Conservation (phyloP, 2,888 invertebrate species). For the Parnassius glacialis region DNA sequence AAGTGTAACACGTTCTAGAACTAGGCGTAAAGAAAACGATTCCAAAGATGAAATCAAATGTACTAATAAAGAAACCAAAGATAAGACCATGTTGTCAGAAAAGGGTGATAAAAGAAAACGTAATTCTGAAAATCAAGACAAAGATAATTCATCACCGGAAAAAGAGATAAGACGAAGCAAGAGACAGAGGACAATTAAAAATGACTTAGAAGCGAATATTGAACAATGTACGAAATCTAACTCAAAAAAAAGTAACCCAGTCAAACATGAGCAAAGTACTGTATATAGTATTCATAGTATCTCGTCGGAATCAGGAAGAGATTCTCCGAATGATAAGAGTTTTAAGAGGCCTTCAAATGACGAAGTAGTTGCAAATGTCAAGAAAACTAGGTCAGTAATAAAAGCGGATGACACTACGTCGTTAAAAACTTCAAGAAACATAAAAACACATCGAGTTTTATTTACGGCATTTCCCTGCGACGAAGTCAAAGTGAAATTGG, state of each 20-base stretch:
- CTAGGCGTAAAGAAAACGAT: not conserved
- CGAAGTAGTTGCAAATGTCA: conserved; percentile 41
- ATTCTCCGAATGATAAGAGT: conserved; percentile 41
- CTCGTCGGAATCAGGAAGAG: conserved; percentile 50
- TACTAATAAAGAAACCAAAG: not conserved
- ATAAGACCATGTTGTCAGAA: conserved; percentile 1
- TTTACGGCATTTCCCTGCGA: conserved; percentile 62
- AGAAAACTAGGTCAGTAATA: conserved; percentile 42
- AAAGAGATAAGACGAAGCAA: conserved; percentile 52
- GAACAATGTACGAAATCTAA: conserved; percentile 23
- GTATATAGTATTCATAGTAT: conserved; percentile 56
- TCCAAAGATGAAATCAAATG: conserved; percentile 4
- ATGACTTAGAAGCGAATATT: conserved; percentile 29
- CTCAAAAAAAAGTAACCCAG: conserved; percentile 19
- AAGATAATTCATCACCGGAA: conserved; percentile 34
- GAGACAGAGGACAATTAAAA: conserved; percentile 42
- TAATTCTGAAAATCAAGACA: conserved; percentile 6
- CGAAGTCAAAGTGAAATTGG: conserved; percentile 54
- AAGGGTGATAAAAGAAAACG: conserved; percentile 14
- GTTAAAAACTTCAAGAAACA: conserved; percentile 43
- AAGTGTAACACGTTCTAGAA: conserved; percentile 5
- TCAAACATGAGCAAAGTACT: conserved; percentile 42
- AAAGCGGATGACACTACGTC: conserved; percentile 33
- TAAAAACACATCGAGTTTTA: conserved; percentile 53
- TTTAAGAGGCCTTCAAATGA: conserved; percentile 46